A percentile compares a stretch with the other conserved stretches of the same genome.
Evolutionary conservation across 2,888 invertebrate species (phyloP).

Genomic region (Orchesellides sinensis): DNA sequence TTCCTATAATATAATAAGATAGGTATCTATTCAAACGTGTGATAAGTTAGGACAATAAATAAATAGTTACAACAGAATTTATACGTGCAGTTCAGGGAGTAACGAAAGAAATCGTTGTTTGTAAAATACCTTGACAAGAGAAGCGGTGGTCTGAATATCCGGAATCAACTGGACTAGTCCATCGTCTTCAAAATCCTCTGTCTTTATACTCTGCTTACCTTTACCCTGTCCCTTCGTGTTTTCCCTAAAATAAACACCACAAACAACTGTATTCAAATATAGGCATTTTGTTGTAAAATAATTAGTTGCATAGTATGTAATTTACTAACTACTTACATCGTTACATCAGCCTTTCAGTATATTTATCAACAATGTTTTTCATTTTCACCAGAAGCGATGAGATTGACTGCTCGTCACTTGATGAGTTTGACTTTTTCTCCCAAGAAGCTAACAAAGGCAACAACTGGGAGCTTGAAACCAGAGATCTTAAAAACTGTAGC

Average conservation of each 20-base stretch:
- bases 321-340: too few relatives aligned
- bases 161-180: slow-evolving; percentile 92
- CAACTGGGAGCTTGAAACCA: slow-evolving; percentile 82
- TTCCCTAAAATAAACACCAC: slow-evolving; percentile 46
- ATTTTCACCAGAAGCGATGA: slow-evolving; percentile 89
- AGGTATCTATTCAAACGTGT: too few relatives aligned
- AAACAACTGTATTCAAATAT: too few relatives aligned
- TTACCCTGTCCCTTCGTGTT: slow-evolving; percentile 75
- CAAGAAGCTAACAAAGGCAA: slow-evolving; percentile 83
- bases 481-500: slow-evolving; percentile 87
- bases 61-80: too few relatives aligned
- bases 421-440: slow-evolving; percentile 69
- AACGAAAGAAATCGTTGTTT: too few relatives aligned
- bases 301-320: too few relatives aligned
- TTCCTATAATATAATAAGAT: too few relatives aligned
- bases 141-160: slow-evolving; percentile 86
- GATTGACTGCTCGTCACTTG: slow-evolving; percentile 81
- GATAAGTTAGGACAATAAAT: too few relatives aligned
- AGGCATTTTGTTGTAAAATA: too few relatives aligned
- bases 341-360: slow-evolving; percentile 90
- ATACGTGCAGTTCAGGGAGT: background rate
- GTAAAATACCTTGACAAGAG: slow-evolving; percentile 77
- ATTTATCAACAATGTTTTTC: slow-evolving; percentile 94
- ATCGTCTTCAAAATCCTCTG: slow-evolving; percentile 89
- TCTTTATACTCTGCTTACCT: slow-evolving; percentile 76